Percentiles rank a stretch among this genome's conserved stretches.
Conservation (phyloP, 2,113 vertebrate genomes). For the Cyprinodon tularosa region DNA sequence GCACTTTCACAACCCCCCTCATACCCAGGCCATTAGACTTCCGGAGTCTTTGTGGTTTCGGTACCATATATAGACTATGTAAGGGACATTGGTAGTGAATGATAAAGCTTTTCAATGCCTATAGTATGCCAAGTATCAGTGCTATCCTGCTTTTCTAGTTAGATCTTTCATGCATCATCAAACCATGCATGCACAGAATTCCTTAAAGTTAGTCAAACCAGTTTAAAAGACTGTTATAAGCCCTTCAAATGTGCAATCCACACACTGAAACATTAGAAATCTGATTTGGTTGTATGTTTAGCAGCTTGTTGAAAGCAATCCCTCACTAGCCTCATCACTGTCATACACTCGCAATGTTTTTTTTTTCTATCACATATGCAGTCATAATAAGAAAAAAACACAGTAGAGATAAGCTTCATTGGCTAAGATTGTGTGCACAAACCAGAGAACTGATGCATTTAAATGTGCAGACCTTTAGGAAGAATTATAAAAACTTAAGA, state of each 20-base stretch:
- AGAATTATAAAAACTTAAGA: too few species aligned
- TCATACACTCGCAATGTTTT: too few species aligned
- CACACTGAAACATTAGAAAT: constrained; percentile 8
- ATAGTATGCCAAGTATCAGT: constrained; percentile 6
- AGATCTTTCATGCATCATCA: constrained; percentile 12
- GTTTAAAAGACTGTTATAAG: not conserved
- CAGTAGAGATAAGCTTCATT: too few species aligned
- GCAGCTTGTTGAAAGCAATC: not conserved
- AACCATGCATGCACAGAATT: constrained; percentile 7
- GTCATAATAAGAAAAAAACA: too few species aligned
- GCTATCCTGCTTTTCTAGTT: constrained; percentile 4
- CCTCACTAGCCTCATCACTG: not conserved
- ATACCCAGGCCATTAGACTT: constrained; percentile 13
- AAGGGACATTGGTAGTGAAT: constrained; percentile 15
- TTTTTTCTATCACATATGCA: not conserved
- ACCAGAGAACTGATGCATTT: too few species aligned
- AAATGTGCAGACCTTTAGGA: too few species aligned
- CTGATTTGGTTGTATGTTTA: not conserved
- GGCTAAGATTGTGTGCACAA: too few species aligned
- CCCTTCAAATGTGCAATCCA: not conserved
- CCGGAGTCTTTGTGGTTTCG: constrained; percentile 12
- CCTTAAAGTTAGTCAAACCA: constrained; percentile 31
- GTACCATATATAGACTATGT: constrained; percentile 27
- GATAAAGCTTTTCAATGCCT: constrained; percentile 21
- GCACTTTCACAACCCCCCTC: constrained; percentile 13